A percentile compares a stretch with the other conserved stretches of the same genome.
These are phyloP conservation scores for Gobio gobio DNA, from an alignment of 2,113 vertebrate species.

Conservation along the genomic window DNA sequence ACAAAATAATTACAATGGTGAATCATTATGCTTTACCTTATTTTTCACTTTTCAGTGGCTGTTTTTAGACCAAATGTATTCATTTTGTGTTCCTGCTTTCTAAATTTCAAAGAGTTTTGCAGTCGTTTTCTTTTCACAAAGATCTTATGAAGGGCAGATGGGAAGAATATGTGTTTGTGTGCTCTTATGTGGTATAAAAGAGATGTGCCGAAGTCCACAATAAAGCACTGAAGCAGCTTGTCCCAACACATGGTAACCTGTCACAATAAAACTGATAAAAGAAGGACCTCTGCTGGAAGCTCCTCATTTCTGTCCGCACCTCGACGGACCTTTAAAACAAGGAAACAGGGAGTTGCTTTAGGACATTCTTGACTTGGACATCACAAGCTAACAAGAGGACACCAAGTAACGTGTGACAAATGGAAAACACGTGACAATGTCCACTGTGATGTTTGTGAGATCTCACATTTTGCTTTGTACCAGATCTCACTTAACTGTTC, in stretches of 20 bases:
- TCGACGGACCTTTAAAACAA: not conserved
- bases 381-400: not conserved
- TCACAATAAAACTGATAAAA: constrained; percentile 62
- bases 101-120: not conserved
- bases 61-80: not conserved
- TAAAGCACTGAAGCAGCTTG: not conserved
- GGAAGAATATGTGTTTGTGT: constrained; percentile 5
- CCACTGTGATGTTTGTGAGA: constrained; percentile 11
- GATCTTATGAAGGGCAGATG: constrained; percentile 37
- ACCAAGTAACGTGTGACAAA: constrained; percentile 17
- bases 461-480: constrained; percentile 11
- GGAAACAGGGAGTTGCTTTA: constrained; percentile 19
- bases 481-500: constrained; percentile 25
- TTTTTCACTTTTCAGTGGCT: not conserved
- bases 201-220: not conserved
- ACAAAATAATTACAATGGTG: not conserved
- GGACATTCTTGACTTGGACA: not conserved
- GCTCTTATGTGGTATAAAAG: not conserved
- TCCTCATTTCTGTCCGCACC: constrained; percentile 19
- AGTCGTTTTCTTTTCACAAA: not conserved
- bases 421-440: constrained; percentile 39
- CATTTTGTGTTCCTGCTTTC: not conserved
- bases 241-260: constrained; percentile 25
- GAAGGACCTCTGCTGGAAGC: constrained; percentile 70
- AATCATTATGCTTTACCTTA: not conserved